Evolutionary conservation across 2,113 vertebrate genomes (phyloP), one percentile per base, ranked within the genome.

Genomic region (Falcunculus frontatus): DNA sequence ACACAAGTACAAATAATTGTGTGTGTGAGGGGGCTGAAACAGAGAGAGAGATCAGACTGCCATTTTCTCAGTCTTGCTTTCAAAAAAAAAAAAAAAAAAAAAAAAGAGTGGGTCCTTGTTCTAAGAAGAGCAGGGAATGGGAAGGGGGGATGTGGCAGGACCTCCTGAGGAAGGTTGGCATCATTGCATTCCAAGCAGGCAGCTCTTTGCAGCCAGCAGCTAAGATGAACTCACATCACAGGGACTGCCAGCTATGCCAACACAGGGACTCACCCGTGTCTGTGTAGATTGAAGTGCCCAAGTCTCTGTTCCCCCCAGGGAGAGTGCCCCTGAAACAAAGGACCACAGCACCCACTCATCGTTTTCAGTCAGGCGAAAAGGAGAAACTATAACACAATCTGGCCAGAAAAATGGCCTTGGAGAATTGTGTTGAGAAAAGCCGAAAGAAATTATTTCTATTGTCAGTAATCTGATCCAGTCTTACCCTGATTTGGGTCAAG

Each of bases 211-310:
- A 93, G 15, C 57, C 46, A 35, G 7, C 7, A 59, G 56, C 33
- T 59, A 44, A 62, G 63, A 72, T 20, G 7, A 52, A 22, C 46
- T 70, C 30, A 13, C 29, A 18, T 25, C 3, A 3, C 18, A 17
- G 30, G 23, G 33, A 35, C 63, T 41, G 63, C 8, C 25, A 52
- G 74, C 49, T 49, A 26, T 4, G 1, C 26, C 46, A 49, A 1
- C 32, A 37, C 35, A 2, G 17, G 9, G 18, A 14, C 21, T 41
- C 9, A 32, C 4, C 17, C 0, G 0, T 56, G 26, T 20, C 4
- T 21, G 10, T 2, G 53, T 4, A 63, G 47, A 35, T 8, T 4
- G 4, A 80, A 63, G 33, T 49, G 39, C 33, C 72, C 23, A 39
- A 27, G 9, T 27, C 26, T 41, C 47, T 74, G 13, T 81, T 87